A percentile compares a stretch with the other conserved stretches of the same genome.
These are phyloP conservation scores for Rhagologus leucostigma DNA, from an alignment of 2,113 vertebrate genomes.

Conservation along the genomic window DNA sequence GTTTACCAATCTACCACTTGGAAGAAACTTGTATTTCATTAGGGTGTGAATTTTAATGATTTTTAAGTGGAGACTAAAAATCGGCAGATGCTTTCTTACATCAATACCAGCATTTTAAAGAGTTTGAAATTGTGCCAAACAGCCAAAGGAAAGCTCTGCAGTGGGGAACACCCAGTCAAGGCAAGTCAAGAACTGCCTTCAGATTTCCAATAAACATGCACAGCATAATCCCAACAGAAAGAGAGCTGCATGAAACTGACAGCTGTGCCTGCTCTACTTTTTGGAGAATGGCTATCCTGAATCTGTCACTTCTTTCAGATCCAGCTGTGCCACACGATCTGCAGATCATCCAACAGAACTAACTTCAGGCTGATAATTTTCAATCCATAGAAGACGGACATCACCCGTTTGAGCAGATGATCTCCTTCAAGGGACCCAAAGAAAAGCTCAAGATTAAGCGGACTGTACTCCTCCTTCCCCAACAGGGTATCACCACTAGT, in stretches of 20 bases:
- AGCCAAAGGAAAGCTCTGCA: neutral
- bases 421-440: neutral
- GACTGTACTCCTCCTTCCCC: neutral
- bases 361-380: neutral
- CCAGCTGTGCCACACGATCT: fast-evolving
- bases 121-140: neutral
- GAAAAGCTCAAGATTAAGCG: neutral
- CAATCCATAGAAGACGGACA: neutral
- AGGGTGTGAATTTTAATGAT: neutral
- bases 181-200: neutral
- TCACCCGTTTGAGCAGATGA: neutral
- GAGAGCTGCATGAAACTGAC: neutral
- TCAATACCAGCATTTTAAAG: neutral
- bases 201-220: neutral
- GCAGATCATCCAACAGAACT: neutral
- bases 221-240: neutral
- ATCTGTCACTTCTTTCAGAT: neutral
- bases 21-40: neutral
- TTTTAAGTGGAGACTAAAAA: neutral
- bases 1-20: neutral
- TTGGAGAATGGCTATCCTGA: neutral
- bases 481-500: neutral
- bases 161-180: neutral
- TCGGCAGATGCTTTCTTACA: neutral
- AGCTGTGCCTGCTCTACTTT: neutral